Base-by-base conservation (phyloP, 1,140 invertebrate genomes). In the Apis florea region DNA sequence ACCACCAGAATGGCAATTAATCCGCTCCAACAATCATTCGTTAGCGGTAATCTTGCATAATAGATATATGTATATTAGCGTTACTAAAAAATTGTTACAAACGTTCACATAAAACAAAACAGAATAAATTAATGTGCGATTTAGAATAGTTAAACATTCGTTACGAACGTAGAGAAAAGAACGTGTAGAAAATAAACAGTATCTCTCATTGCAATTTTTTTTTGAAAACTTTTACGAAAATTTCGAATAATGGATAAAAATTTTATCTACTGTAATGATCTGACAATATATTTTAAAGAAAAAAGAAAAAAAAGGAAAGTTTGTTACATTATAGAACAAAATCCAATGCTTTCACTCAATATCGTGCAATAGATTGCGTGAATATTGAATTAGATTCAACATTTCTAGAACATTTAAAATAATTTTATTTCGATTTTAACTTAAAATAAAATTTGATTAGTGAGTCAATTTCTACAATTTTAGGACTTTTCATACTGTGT, bases 311-410 rank as follows among this genome's bases (percentile, higher is more conserved):
- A 24, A 19, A 2, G 47, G 47, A 71, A 71, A 71, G 67, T 53
- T 51, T 11, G 19, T 1, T 12, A 17, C 24, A 21, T 58, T 19
- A n/a, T 49, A 12, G 24, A 61, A 31, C 15, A 61, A 53, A 70
- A 71, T 71, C 54, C 26, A 53, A 10, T 63, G 67, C 67, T 71
- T 79, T 79, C 58, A 40, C 77, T 63, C 12, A 9, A 9, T 49
- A 69, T 40, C 24, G n/a, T 56, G 67, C 21, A 66, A 61, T 10
- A 53, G 0, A 6, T 77, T 67, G 24, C 40, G 31, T 1, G 53
- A 53, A n/a, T 24, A 9, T 10, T 12, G 4, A 61, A 11, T 12
- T 21, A 40, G 31, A 40, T 40, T 40, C 31, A 6, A 40, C 6
- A 40, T 40, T 53, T 26, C n/a, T 19, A 21, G 1, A 40, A 21